Conservation (phyloP, 2,113 vertebrate species). For the Ia io region DNA sequence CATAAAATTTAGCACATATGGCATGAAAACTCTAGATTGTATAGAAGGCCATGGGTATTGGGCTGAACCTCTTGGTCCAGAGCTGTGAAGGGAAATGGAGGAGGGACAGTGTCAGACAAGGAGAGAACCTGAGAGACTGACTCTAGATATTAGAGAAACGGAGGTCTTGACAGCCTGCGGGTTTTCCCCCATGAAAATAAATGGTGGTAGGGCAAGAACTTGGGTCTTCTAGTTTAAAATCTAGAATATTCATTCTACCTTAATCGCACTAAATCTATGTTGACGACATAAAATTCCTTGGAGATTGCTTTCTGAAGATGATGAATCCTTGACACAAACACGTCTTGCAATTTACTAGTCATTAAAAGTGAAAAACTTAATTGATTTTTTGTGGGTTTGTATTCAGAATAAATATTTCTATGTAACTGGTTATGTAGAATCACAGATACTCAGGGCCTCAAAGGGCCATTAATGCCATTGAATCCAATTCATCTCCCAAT, state of each 20-base stretch:
- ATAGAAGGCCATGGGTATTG: neutral
- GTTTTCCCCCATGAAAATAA: neutral
- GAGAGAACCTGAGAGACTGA: neutral
- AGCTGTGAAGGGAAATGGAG: neutral
- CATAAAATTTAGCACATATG: neutral
- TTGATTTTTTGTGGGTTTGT: neutral
- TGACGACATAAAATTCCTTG: constrained; percentile 6
- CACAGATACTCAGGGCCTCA: neutral
- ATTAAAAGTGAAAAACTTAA: constrained; percentile 35
- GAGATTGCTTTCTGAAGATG: constrained; percentile 15
- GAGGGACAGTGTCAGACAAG: neutral
- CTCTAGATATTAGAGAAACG: neutral
- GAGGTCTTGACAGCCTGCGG: neutral
- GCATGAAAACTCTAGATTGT: neutral
- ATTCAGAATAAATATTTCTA: neutral
- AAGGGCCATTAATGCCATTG: neutral
- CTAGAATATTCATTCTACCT: neutral
- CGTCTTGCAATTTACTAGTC: constrained; percentile 6
- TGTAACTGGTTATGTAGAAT: neutral
- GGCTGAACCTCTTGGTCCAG: neutral
- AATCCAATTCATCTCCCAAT: neutral
- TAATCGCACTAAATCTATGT: neutral
- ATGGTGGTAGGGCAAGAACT: neutral
- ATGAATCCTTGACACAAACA: neutral
- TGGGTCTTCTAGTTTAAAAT: neutral